Conservation (phyloP, 1,140 invertebrate genomes). For the Panonychus citri region DNA sequence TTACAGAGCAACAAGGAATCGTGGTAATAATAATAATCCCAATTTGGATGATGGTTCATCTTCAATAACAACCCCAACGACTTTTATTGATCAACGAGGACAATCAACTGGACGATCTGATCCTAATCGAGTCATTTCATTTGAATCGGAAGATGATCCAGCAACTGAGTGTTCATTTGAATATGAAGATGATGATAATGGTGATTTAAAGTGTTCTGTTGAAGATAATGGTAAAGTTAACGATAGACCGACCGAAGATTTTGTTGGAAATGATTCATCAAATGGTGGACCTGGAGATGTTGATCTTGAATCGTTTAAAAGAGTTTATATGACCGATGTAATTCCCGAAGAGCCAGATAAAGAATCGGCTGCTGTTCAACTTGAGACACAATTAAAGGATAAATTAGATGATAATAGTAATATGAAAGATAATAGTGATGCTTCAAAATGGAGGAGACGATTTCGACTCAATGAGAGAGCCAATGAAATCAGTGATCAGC, state of each 20-base stretch:
- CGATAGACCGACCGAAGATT: neutral
- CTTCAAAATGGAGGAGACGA: neutral
- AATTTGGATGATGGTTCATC: no score
- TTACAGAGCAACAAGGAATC: no score
- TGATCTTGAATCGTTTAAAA: neutral
- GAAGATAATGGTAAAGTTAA: neutral
- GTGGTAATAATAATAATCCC: no score
- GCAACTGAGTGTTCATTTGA: neutral
- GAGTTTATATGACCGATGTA: neutral
- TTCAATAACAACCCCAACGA: no score
- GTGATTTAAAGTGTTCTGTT: neutral
- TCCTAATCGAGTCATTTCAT: no score
- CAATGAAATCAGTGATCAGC: neutral
- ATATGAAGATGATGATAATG: neutral
- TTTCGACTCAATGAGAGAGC: neutral
- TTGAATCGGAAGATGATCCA: neutral
- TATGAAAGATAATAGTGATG: neutral
- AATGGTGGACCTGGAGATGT: neutral
- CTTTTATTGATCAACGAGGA: no score
- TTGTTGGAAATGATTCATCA: neutral
- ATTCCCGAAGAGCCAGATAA: neutral
- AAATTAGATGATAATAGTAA: neutral
- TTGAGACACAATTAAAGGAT: neutral
- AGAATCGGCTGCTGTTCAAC: neutral
- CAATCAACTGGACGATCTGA: no score